Percentiles rank a stretch among this genome's conserved stretches.
Conservation (phyloP, 1,140 invertebrate genomes). For the Solenopsis fugax region DNA sequence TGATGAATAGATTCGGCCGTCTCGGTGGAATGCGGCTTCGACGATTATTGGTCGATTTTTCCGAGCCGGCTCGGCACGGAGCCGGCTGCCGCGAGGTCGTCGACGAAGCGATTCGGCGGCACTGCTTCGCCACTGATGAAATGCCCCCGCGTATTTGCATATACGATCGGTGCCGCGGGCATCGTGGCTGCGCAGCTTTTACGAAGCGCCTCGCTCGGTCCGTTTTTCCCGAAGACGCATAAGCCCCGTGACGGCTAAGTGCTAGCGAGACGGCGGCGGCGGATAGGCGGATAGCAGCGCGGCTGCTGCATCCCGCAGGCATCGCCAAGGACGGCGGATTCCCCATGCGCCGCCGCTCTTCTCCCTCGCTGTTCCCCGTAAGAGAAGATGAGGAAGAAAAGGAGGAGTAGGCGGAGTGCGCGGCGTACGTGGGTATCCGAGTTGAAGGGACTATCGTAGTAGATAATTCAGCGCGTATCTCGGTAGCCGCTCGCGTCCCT, state of each 20-base stretch:
- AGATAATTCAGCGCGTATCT: conserved; percentile 86
- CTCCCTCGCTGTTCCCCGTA: neutral
- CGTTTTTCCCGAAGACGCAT: conserved; percentile 45
- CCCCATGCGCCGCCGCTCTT: conserved; percentile 24
- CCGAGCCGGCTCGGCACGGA: neutral
- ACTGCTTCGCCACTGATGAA: conserved; percentile 28
- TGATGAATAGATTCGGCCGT: conserved; percentile 83
- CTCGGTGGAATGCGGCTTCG: conserved; percentile 80
- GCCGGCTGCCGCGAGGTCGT: neutral
- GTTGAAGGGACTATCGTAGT: conserved; percentile 82
- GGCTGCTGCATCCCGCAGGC: conserved; percentile 46
- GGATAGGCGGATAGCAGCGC: conserved; percentile 15
- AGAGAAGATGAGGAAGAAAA: conserved; percentile 71
- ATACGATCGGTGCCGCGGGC: conserved; percentile 1
- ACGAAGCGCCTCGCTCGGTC: neutral
- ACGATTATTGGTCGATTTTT: conserved; percentile 78
- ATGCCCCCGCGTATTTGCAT: conserved; percentile 44
- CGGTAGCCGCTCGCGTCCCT: conserved; percentile 83
- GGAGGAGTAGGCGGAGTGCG: conserved; percentile 69
- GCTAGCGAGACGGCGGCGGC: conserved; percentile 35
- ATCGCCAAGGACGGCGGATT: conserved; percentile 56
- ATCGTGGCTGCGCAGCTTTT: too few species aligned
- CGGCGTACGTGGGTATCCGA: conserved; percentile 76
- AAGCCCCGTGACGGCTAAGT: conserved; percentile 51
- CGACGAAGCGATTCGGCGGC: conserved; percentile 12